These are phyloP conservation scores for Pangasius macronema DNA, from an alignment of 2,797 vertebrate genomes.

Conservation along the genomic window DNA sequence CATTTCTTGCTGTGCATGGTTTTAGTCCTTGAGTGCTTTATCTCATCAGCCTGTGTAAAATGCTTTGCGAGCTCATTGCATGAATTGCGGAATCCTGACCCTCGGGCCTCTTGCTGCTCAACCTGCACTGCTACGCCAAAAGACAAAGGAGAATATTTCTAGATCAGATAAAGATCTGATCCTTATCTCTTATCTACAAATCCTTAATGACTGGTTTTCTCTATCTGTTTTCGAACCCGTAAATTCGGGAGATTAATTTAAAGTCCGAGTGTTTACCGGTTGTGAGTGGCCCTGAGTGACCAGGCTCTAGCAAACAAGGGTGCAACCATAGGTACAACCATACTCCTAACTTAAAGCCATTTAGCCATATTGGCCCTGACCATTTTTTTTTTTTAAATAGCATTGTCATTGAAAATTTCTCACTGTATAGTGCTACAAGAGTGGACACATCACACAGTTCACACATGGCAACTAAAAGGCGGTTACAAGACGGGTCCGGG, in stretches of 20 bases:
- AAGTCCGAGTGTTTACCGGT: no score
- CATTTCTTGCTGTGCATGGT: not conserved
- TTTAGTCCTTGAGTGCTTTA: constrained; percentile 42
- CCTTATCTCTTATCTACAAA: constrained; percentile 49
- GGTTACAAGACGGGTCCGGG: no score
- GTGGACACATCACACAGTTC: not conserved
- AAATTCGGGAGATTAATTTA: no score
- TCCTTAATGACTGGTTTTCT: no score
- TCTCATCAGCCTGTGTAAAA: not conserved
- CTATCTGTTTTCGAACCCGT: no score
- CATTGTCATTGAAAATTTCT: not conserved
- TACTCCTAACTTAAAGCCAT: not conserved
- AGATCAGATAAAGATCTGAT: constrained; percentile 55
- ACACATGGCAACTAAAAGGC: not conserved
- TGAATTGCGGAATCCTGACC: constrained; percentile 42
- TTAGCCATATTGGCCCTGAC: no score
- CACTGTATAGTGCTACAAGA: not conserved
- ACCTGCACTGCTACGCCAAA: constrained; percentile 55
- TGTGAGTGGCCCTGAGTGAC: not conserved
- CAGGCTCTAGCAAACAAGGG: constrained; percentile 18
- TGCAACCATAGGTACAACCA: not conserved
- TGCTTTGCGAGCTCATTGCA: not conserved
- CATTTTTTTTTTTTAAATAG: no score
- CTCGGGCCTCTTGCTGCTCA: constrained; percentile 54
- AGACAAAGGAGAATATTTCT: constrained; percentile 62